phyloP scores from a whole-genome alignment of 64 coral and sea anemone genomes.

The Acropora tenuis region DNA sequence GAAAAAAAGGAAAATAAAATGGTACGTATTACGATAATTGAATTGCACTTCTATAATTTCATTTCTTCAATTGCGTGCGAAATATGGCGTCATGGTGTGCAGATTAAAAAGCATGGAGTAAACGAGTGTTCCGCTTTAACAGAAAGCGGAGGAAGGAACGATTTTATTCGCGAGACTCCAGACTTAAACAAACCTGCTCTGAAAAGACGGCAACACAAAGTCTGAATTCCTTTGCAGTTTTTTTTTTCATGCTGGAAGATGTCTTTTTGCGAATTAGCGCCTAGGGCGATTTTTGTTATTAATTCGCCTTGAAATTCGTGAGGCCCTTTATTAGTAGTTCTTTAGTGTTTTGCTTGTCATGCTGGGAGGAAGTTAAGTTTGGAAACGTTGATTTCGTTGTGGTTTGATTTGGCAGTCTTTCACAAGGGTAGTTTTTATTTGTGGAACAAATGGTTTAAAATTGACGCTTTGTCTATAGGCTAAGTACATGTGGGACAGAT shows the following conservation, averaged over 20 bases:
- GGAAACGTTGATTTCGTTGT: background rate
- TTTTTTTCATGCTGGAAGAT: background rate
- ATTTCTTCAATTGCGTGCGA: background rate
- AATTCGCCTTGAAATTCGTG: background rate
- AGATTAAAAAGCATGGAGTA: background rate
- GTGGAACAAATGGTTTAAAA: background rate
- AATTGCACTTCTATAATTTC: background rate
- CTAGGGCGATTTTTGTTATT: conserved; percentile 2
- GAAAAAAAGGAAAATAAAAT: no score
- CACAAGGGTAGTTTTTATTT: background rate
- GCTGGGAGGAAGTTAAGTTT: background rate
- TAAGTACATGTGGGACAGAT: background rate
- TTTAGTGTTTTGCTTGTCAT: background rate
- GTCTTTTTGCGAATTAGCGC: background rate
- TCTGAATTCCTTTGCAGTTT: background rate
- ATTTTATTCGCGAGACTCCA: background rate
- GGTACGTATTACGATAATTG: no score
- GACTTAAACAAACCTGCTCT: background rate
- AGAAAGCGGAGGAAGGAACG: background rate
- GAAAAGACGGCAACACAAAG: background rate
- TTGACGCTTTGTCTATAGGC: background rate
- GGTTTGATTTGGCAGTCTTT: conserved; percentile 7
- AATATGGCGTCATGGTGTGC: background rate
- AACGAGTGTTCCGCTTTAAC: background rate
- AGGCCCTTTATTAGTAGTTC: background rate